Conservation (phyloP, 1,140 invertebrate species). For the Apis laboriosa region DNA sequence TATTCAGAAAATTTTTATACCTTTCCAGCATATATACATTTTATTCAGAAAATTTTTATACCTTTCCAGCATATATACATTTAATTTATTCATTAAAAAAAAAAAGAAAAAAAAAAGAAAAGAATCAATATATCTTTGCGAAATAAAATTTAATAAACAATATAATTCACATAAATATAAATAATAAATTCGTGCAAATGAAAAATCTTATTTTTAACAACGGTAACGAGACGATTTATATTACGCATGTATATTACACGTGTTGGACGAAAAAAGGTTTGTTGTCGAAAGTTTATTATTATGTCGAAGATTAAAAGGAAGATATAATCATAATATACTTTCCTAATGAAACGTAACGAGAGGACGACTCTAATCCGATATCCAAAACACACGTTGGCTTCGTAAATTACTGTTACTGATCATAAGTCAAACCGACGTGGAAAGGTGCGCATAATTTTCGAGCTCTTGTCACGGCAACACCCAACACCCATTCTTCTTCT, state of each 20-base stretch:
- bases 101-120: neutral
- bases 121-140: neutral
- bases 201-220: neutral
- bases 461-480: neutral
- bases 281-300: neutral
- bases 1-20: no score
- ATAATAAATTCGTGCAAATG: neutral
- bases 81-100: no score
- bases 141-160: neutral
- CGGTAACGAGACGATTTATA: neutral
- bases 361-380: neutral
- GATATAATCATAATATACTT: slow-evolving; percentile 17
- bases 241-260: no score
- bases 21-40: no score
- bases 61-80: no score
- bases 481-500: neutral
- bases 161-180: no score
- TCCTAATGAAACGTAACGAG: slow-evolving; percentile 22
- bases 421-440: slow-evolving; percentile 24
- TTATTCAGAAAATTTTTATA: no score
- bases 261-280: neutral
- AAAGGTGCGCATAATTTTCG: slow-evolving; percentile 27
- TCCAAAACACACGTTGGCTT: neutral
- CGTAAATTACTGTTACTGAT: slow-evolving; percentile 15
- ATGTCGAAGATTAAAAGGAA: slow-evolving; percentile 14